Base-by-base conservation (phyloP, 2,888 invertebrate genomes). In the Athalia cordata region DNA sequence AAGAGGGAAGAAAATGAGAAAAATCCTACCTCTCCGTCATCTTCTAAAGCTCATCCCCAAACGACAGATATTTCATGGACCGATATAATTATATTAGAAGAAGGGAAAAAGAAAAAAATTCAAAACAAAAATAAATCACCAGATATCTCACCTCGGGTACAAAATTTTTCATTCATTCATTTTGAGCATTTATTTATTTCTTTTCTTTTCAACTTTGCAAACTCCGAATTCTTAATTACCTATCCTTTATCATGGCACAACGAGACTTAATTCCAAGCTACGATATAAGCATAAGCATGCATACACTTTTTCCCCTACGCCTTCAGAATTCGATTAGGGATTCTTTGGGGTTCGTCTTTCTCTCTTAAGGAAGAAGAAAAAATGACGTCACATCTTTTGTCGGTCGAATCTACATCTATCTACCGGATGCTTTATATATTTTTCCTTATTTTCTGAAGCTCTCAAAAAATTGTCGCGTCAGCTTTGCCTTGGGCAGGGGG, bases 391-490 rank as follows among this genome's bases (percentile, higher is more conserved):
- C 52, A 47, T 59, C 15, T 47, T 55, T 7, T 11, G 50, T 13
- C 3, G 52, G 50, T 13, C 3, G 52, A 1, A 29, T 29, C 3
- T 64, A 29, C 3, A 9, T 43, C 13, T 8, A 1, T n/a, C 15
- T 49, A 29, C 50, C 9, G 50, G 15, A 6, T 50, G 4, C 8
- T n/a, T 9, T 43, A 64, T 64, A 65, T 45, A 4, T 43, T 8
- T 29, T 11, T n/a, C 11, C 3, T 5, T 13, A 5, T 43, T 43
- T 47, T 5, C 9, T 9, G 3, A 9, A 65, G 29, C 29, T 29
- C 59, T 55, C 43, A 1, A 47, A 72, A 72, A 72, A 47, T 72
- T 72, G 72, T 72, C 72, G 9, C 72, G 72, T 72, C 72, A 72
- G 72, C 72, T 65, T 13, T n/a, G 8, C n/a, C 13, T 52, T n/a